Base-by-base conservation (phyloP, 2,797 vertebrate genomes). In the Rhinichthys osculus region DNA sequence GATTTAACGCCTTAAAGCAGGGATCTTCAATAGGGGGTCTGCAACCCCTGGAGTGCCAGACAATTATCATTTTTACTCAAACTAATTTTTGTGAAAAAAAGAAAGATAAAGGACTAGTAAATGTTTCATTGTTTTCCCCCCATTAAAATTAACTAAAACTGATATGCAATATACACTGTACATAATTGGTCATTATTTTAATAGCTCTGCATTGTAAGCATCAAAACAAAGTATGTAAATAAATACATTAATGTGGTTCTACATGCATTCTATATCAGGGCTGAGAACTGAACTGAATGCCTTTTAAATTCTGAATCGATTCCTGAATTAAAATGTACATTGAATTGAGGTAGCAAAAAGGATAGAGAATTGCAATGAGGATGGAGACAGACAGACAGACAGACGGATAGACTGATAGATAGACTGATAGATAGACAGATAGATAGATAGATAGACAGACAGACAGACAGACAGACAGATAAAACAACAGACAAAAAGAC, bases 1-100 rank as follows among this genome's bases (percentile, higher is more conserved):
- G 47, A 11, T 44, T 44, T n/a, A 52, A 73, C 14, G 23, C 82
- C 59, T 76, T 76, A 76, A 52, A 47, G 40, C 35, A n/a, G 54
- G 13, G 33, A 13, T 27, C 74, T 77, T 59, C 52, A 77, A 23
- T 2, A 38, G 74, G 72, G 33, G 33, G 33, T 59, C 33, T 38
- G 33, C 7, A 57, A 38, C 11, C 33, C 19, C 11, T 35, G 23
- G 1, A 33, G 73, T 52, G 19, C 5, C 47, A 38, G 21, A 57
- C 14, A 59, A 59, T 59, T 27, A n/a, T 59, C 13, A 40, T 59
- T 77, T 77, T 33, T 16, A 16, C 14, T 77, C 13, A 23, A 38
- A 77, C 10, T 1, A 16, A 38, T 54, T 38, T 38, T 78, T 59
- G 0, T 1, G 11, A 2, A 6, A 40, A 40, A 27, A 64, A 30